phyloP scores from a whole-genome alignment of 2,797 vertebrate genomes.

The Sylvia borin region DNA sequence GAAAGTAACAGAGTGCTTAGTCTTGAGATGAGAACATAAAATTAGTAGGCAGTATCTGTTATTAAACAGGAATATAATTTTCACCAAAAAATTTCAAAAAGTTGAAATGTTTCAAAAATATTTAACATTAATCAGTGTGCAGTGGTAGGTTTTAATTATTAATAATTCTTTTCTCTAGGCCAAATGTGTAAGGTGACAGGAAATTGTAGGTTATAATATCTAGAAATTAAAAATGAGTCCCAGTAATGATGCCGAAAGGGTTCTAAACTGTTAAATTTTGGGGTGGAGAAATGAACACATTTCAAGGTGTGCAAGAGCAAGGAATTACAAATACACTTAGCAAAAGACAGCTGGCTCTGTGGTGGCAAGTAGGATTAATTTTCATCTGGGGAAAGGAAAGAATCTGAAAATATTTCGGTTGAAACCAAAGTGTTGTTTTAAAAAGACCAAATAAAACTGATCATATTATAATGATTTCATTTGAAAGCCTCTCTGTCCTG shows the following conservation, averaged over 20 bases:
- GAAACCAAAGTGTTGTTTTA: constrained; percentile 49
- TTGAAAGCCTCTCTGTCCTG: constrained; percentile 57
- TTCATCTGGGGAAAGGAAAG: neutral
- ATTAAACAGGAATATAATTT: neutral
- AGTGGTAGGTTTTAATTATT: constrained; percentile 9
- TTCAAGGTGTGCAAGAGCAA: neutral
- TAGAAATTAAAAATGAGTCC: neutral
- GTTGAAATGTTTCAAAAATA: neutral
- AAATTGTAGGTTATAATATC: neutral
- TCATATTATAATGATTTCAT: constrained; percentile 41
- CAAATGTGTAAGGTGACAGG: neutral
- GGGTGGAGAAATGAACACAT: neutral
- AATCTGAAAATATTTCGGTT: constrained; percentile 39
- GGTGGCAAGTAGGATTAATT: neutral
- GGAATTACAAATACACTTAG: neutral
- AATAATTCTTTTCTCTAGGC: neutral
- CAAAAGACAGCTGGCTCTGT: neutral
- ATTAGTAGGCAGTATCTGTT: neutral
- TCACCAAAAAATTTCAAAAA: neutral
- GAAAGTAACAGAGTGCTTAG: neutral
- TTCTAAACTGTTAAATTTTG: neutral
- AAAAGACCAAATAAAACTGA: constrained; percentile 49
- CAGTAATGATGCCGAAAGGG: neutral
- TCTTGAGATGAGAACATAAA: neutral
- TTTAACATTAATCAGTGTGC: neutral